Base-by-base conservation (phyloP, 2,113 vertebrate genomes). In the Protobothrops flavoviridis region DNA sequence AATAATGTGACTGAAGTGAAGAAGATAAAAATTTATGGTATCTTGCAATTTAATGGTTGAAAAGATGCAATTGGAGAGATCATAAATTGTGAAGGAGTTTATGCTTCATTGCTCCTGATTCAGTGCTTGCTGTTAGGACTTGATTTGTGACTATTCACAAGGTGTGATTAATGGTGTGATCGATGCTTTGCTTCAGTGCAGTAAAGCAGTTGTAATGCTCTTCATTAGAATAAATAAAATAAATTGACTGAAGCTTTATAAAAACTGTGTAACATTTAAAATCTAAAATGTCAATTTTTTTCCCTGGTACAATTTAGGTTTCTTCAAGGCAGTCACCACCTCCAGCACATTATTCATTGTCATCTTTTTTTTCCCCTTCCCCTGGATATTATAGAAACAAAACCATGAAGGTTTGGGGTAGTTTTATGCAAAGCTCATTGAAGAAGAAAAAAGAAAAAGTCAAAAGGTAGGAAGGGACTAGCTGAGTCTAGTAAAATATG, bases 161-260 rank as follows among this genome's bases (percentile, higher is more conserved):
- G 99, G 99, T 99, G 99, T 99, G 99, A 99, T 99, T 99, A 99
- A 99, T 99, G 99, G 98, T 98, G 98, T 99, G 99, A 99, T 99
- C 98, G 98, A 99, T 99, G 99, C 98, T 98, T 81, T 98, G 98
- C 98, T 97, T 98, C 98, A 97, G 98, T 98, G 98, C 99, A 98
- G 98, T 98, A 98, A 98, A 99, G 98, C 98, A 98, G 98, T 98
- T 98, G 99, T 99, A 99, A 99, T 99, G 99, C 99, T 99, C 99
- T 99, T 99, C 99, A 99, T 99, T 99, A 99, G 99, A 99, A 99
- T 99, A 99, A 99, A 99, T 99, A 99, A 99, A 99, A 99, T 99
- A 99, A 99, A 99, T 99, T 99, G 99, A 99, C 99, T 99, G 99
- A 98, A 98, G 99, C 99, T 99, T 99, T 99, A 98, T 99, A 99